Percentiles rank a stretch among this genome's conserved stretches.
These are phyloP conservation scores for Pseudachorutes palmiensis DNA, from an alignment of 1,140 invertebrate genomes.

Conservation along the genomic window DNA sequence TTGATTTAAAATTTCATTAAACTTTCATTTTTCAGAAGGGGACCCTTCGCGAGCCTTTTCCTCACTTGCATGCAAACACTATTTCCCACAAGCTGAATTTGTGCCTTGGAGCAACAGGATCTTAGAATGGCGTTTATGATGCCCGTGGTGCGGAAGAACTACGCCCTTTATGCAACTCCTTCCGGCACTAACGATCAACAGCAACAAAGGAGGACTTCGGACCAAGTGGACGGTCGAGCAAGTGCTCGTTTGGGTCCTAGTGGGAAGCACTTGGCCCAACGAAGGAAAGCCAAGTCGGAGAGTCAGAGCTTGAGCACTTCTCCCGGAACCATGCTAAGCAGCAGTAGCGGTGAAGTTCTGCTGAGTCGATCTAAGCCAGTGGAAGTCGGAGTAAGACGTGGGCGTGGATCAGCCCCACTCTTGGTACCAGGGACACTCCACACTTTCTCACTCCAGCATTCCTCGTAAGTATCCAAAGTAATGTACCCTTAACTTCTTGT, in stretches of 20 bases:
- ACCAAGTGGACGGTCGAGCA: not conserved
- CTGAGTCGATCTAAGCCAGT: not conserved
- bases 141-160: conserved; percentile 25
- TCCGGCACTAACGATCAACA: not conserved
- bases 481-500: too few species aligned
- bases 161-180: conserved; percentile 8
- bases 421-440: not conserved
- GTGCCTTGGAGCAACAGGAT: too few species aligned
- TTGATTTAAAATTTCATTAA: too few species aligned
- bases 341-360: not conserved
- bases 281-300: conserved; percentile 22
- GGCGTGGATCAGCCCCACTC: not conserved
- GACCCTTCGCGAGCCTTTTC: too few species aligned
- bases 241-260: not conserved
- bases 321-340: not conserved
- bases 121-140: conserved; percentile 29
- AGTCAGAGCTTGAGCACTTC: conserved; percentile 15
- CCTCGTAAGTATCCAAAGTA: not conserved
- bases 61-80: too few species aligned
- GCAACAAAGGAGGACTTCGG: not conserved
- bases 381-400: not conserved
- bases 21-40: too few species aligned
- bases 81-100: too few species aligned
- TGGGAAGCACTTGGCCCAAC: not conserved
- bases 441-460: not conserved